phyloP scores from a whole-genome alignment of 2,888 invertebrate species.

The Stenotaenia linearis region DNA sequence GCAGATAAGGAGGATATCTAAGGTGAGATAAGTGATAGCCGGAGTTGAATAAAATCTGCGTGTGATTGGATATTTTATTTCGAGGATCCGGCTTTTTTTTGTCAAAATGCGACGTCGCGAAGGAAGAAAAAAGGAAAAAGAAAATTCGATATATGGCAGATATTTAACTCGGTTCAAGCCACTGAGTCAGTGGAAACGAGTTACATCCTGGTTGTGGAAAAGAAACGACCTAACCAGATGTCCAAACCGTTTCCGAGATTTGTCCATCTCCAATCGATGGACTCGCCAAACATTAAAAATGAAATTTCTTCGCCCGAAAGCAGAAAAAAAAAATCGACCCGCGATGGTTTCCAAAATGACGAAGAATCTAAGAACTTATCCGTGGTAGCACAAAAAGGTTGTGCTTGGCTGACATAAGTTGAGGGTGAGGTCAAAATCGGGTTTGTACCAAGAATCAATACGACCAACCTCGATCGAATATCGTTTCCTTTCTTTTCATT shows the following conservation, averaged over 20 bases:
- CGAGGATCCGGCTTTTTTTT: no score
- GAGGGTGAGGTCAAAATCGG: slow-evolving; percentile 13
- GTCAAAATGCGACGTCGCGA: no score
- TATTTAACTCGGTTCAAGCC: not conserved
- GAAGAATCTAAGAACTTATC: not conserved
- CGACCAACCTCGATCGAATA: not conserved
- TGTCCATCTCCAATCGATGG: slow-evolving; percentile 15
- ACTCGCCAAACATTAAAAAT: slow-evolving; percentile 10
- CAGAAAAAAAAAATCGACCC: not conserved
- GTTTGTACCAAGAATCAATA: slow-evolving; percentile 10
- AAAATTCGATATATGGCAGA: not conserved
- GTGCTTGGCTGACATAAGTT: slow-evolving; percentile 14
- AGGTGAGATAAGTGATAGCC: not conserved
- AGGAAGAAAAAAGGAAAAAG: not conserved
- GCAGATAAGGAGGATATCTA: not conserved
- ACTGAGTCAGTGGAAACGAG: slow-evolving; percentile 4
- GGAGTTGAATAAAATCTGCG: not conserved
- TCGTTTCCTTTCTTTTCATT: not conserved
- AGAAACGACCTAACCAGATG: slow-evolving; percentile 19
- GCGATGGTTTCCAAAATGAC: not conserved
- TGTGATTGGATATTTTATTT: not conserved
- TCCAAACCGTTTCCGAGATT: slow-evolving; percentile 13
- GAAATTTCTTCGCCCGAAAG: not conserved
- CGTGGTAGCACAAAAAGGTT: not conserved
- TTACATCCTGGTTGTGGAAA: slow-evolving; percentile 1